These are phyloP conservation scores for Rotaria macrura DNA, from an alignment of 2,888 invertebrate species.

Conservation along the genomic window DNA sequence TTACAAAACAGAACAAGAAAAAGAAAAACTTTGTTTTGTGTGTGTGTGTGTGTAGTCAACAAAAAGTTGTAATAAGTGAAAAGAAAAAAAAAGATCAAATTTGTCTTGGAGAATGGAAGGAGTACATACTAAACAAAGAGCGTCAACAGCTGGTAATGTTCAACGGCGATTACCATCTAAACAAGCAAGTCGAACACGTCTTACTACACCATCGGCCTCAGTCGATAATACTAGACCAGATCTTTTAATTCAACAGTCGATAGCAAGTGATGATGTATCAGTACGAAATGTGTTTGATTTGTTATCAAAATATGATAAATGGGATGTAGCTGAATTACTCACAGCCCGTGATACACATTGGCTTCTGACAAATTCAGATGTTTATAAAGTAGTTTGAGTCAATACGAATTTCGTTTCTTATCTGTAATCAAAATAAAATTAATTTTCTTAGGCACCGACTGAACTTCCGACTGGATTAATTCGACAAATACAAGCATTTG, in stretches of 20 bases:
- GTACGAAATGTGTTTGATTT: slow-evolving; percentile 28
- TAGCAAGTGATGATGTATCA: background rate
- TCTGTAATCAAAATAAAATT: background rate
- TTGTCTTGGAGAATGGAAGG: background rate
- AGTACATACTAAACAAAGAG: background rate
- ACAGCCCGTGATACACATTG: slow-evolving; percentile 35
- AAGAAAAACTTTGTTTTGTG: background rate
- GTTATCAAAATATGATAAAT: slow-evolving; percentile 45
- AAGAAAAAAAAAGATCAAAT: background rate
- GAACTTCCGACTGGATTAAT: slow-evolving; percentile 47
- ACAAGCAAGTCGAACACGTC: background rate
- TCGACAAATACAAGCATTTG: slow-evolving; percentile 39
- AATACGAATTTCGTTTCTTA: background rate
- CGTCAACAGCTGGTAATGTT: background rate
- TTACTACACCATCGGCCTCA: background rate
- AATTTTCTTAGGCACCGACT: slow-evolving; percentile 38
- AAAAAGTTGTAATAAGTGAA: background rate
- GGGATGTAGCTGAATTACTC: slow-evolving; percentile 47
- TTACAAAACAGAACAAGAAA: background rate
- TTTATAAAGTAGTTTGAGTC: background rate
- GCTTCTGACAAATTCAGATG: slow-evolving; percentile 25
- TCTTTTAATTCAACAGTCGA: background rate
- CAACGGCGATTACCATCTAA: background rate
- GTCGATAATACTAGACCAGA: background rate
- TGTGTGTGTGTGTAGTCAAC: slow-evolving; percentile 12